phyloP scores from a whole-genome alignment of 2,888 invertebrate genomes.

The Invenusta paracnida region DNA sequence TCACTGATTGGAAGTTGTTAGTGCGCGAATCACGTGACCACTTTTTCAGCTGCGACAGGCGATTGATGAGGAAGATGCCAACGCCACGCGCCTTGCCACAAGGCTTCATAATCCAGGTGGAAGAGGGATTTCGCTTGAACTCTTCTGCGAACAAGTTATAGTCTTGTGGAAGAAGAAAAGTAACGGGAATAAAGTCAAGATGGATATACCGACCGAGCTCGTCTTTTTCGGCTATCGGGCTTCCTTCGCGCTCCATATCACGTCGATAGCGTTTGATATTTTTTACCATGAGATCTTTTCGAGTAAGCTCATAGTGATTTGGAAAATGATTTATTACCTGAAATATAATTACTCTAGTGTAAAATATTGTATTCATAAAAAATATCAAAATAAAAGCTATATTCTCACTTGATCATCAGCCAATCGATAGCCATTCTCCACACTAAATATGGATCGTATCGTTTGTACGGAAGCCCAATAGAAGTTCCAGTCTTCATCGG shows the following conservation, averaged over 20 bases:
- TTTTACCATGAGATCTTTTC: slow-evolving; percentile 90
- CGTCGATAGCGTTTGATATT: slow-evolving; percentile 88
- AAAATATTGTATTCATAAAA: too few species aligned
- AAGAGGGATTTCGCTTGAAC: slow-evolving; percentile 83
- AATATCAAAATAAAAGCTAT: too few species aligned
- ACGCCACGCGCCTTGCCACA: slow-evolving; percentile 76
- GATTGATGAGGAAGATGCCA: slow-evolving; percentile 86
- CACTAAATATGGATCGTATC: too few species aligned
- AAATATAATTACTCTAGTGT: too few species aligned
- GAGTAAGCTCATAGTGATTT: slow-evolving; percentile 85
- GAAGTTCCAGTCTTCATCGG: too few species aligned
- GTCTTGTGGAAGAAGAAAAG: slow-evolving; percentile 87
- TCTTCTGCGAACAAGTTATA: slow-evolving; percentile 96
- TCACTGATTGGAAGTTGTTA: slow-evolving; percentile 50
- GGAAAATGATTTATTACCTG: slow-evolving; percentile 86
- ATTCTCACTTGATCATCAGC: too few species aligned
- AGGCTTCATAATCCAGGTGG: slow-evolving; percentile 96
- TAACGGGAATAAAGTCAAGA: slow-evolving; percentile 81
- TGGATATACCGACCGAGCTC: slow-evolving; percentile 62
- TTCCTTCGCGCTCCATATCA: slow-evolving; percentile 84
- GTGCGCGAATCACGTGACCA: slow-evolving; percentile 61
- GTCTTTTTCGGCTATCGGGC: slow-evolving; percentile 77
- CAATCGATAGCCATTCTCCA: too few species aligned
- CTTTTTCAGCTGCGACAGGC: slow-evolving; percentile 79
- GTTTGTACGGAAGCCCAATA: too few species aligned